Evolutionary conservation across 2,797 vertebrate species (phyloP).

Genomic region (Semotilus atromaculatus): DNA sequence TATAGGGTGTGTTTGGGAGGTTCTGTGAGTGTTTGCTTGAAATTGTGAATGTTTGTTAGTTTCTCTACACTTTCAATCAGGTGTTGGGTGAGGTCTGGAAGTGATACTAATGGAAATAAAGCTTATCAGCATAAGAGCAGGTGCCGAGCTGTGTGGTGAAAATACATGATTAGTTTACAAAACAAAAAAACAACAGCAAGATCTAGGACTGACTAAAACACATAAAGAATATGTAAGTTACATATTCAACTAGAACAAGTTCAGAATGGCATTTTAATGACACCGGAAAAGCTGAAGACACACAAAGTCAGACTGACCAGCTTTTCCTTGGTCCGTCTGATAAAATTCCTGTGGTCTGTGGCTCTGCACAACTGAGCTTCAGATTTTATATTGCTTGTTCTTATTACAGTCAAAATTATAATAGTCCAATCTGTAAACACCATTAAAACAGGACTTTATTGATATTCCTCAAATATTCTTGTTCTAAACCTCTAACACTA

Average conservation of each 20-base stretch:
- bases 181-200: neutral
- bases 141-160: constrained; percentile 24
- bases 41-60: neutral
- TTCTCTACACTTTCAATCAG: constrained; percentile 3
- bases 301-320: neutral
- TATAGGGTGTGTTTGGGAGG: constrained; percentile 22
- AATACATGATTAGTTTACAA: neutral
- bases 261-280: neutral
- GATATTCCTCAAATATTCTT: neutral
- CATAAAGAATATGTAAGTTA: neutral
- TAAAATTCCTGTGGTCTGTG: constrained; percentile 20
- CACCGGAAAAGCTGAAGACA: neutral
- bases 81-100: constrained; percentile 22
- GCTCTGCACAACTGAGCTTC: neutral
- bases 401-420: constrained; percentile 8
- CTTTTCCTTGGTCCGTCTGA: neutral
- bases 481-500: neutral
- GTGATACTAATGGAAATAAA: constrained; percentile 18
- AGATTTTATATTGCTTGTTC: neutral
- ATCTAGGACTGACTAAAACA: neutral
- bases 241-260: neutral
- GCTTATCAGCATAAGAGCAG: constrained; percentile 30
- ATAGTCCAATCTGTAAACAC: neutral
- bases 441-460: neutral
- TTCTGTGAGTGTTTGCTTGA: constrained; percentile 24